phyloP scores from a whole-genome alignment of 2,113 vertebrate genomes.

The Zootoca vivipara region DNA sequence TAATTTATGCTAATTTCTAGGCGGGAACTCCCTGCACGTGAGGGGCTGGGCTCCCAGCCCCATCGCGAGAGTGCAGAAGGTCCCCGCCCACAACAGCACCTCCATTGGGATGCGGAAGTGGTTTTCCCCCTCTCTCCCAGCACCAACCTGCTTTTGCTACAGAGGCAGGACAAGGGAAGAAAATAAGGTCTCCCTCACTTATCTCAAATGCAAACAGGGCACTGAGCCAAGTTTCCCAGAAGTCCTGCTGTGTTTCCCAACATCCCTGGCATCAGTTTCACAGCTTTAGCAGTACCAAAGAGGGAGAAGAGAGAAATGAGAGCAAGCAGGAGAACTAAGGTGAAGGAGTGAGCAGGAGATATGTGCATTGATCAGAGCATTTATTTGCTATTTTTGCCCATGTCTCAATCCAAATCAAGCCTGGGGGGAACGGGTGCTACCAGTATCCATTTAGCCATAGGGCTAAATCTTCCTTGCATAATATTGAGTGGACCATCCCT shows the following conservation, averaged over 20 bases:
- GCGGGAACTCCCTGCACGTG: no score
- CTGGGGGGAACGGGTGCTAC: neutral
- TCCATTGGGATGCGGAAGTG: no score
- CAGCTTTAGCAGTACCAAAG: neutral
- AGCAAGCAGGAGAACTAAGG: neutral
- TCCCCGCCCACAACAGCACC: no score
- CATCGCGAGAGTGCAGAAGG: no score
- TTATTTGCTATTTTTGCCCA: neutral
- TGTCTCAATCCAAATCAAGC: neutral
- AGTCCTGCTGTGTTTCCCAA: neutral
- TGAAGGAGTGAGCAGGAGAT: neutral
- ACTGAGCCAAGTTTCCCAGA: neutral
- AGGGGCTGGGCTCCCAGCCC: no score
- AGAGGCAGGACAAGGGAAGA: neutral
- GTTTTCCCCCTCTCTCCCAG: neutral
- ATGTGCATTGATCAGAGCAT: neutral
- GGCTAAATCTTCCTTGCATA: no score
- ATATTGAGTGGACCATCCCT: no score
- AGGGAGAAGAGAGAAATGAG: neutral
- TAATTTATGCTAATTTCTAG: no score
- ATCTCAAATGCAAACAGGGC: neutral
- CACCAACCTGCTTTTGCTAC: neutral
- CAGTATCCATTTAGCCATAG: neutral
- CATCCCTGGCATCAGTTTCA: neutral
- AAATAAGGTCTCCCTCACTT: neutral